Evolutionary conservation across 2,797 vertebrate genomes (phyloP).

Genomic region (Morelia viridis): DNA sequence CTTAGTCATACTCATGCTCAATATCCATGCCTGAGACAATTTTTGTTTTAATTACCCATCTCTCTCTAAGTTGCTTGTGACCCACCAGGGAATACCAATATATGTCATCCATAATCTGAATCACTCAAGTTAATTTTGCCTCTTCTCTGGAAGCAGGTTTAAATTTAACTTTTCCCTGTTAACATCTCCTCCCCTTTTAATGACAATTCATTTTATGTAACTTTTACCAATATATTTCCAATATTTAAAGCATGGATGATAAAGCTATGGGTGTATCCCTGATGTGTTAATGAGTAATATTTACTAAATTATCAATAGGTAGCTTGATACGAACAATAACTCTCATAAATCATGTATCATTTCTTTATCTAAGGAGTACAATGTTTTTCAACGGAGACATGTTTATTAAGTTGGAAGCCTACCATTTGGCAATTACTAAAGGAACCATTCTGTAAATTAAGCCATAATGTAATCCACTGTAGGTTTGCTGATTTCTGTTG

Average conservation of each 20-base stretch:
- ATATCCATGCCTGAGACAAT: background rate
- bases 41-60: background rate
- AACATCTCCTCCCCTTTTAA: background rate
- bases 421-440: slow-evolving; percentile 1
- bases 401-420: background rate
- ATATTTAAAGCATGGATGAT: background rate
- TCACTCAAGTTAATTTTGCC: background rate
- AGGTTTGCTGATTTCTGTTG: background rate
- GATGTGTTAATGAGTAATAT: background rate
- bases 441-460: background rate
- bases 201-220: background rate
- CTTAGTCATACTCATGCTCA: background rate
- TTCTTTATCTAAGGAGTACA: background rate
- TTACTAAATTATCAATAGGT: background rate
- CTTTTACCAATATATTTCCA: background rate
- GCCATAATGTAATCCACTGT: background rate
- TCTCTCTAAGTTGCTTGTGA: background rate
- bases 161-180: background rate
- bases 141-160: background rate
- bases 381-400: background rate
- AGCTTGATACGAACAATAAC: background rate
- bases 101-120: background rate
- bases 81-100: background rate
- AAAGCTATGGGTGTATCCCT: background rate
- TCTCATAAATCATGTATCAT: background rate